Base-by-base conservation (phyloP, 92 coral and sea anemone species). In the Siderastrea radians region DNA sequence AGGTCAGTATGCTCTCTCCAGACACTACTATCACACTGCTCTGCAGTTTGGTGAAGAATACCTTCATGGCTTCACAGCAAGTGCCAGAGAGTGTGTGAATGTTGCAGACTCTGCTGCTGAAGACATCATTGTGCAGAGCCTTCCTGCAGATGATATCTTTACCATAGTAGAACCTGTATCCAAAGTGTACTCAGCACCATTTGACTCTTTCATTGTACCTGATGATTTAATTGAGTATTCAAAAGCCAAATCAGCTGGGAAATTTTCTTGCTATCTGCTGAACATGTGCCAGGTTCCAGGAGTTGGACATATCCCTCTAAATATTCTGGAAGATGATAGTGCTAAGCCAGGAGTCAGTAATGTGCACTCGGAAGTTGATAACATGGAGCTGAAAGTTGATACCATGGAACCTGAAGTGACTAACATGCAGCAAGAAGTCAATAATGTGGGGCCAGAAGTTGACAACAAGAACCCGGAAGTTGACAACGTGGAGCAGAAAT, bases 101-200 rank as follows among this genome's bases (percentile, higher is more conserved):
- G 43, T 67, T 78, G 64, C 66, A 66, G 72, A 49, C 61, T 50
- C 81, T 61, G 26, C 77, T 14, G 5, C 17, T 43, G 81, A 84
- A 13, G 85, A 89, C 62, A 63, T 65, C 57, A 78, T 84, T 26
- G 45, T 77, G 47, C 89, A 78, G 62, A 89, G 57, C 60, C 83
- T 84, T 8, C 92, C 92, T 5, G 89, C 92, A 48, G 92, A 89
- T 60, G 89, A 89, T 58, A 84, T 84, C 50, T 75, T 89, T 45
- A 89, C 79, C 64, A 54, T 77, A 51, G 81, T 83, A 9, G 84
- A 76, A 16, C 79, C 92, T 19, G 92, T 88, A 12, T 89, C 88
- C 43, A 68, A 77, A 50, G 75, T 89, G 2, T 78, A 77, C 49
- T 8, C 85, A 49, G 45, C 71, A 14, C 79, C 66, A 15, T 52